phyloP scores from a whole-genome alignment of 2,113 vertebrate genomes.

The Paralichthys olivaceus region DNA sequence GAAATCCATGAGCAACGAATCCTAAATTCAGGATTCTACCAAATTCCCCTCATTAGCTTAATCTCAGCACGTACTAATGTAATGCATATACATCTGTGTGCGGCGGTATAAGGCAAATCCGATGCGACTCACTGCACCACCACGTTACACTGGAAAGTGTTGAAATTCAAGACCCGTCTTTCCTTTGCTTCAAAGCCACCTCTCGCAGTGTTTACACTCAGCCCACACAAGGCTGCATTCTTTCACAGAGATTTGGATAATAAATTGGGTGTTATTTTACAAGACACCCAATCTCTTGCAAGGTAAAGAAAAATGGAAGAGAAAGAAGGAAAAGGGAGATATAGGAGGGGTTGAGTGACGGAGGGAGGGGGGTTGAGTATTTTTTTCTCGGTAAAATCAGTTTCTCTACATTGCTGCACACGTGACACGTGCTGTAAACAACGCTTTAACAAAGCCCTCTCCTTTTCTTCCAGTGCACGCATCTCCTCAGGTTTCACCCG shows the following conservation, averaged over 20 bases:
- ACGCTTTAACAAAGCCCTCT: not conserved
- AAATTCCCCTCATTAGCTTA: not conserved
- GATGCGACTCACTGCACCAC: constrained; percentile 1
- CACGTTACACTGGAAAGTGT: not conserved
- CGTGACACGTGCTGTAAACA: constrained; percentile 13
- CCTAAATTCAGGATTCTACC: not conserved
- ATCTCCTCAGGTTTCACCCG: not conserved
- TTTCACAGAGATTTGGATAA: constrained; percentile 68
- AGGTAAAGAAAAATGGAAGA: constrained; percentile 26
- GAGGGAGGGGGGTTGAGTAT: not conserved
- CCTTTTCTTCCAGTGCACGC: too few species aligned
- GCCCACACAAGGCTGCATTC: constrained; percentile 61
- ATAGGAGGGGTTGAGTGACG: not conserved
- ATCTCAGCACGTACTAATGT: not conserved
- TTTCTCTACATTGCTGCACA: constrained; percentile 11
- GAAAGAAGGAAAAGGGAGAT: constrained; percentile 14
- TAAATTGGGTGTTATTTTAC: constrained; percentile 71
- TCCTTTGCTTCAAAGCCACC: constrained; percentile 40
- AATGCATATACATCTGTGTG: constrained; percentile 8
- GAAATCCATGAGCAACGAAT: not conserved
- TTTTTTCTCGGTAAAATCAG: constrained; percentile 18
- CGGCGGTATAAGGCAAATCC: not conserved
- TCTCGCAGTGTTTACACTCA: constrained; percentile 53
- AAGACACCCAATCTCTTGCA: constrained; percentile 51
- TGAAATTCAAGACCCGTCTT: constrained; percentile 54